phyloP scores from a whole-genome alignment of 2,113 vertebrate species.

The Centrocercus urophasianus region DNA sequence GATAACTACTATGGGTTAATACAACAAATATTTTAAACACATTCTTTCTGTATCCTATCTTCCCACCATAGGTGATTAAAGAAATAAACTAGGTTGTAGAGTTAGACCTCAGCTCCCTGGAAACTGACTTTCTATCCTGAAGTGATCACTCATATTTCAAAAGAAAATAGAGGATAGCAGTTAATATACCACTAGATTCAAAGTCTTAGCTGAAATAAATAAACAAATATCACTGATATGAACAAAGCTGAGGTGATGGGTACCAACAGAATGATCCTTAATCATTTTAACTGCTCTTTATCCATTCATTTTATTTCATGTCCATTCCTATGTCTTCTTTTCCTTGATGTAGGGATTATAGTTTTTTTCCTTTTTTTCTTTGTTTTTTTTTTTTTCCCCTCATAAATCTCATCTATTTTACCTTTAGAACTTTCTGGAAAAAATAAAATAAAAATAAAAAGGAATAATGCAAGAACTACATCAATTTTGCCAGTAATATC shows the following conservation, averaged over 20 bases:
- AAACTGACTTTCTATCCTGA: neutral
- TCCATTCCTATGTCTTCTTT: neutral
- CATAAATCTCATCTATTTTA: neutral
- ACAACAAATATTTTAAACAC: neutral
- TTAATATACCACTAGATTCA: neutral
- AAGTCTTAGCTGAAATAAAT: neutral
- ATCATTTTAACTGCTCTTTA: neutral
- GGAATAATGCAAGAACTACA: neutral
- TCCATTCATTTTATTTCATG: neutral
- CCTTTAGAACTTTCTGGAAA: neutral
- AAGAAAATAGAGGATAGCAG: neutral
- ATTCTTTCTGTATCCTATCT: neutral
- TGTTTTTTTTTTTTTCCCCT: neutral
- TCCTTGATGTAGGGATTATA: neutral
- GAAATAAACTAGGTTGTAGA: neutral
- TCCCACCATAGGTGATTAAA: neutral
- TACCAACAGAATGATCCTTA: neutral
- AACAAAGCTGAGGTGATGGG: neutral
- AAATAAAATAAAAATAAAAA: neutral
- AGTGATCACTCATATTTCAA: neutral
- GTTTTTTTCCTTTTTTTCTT: neutral
- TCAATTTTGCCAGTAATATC: neutral
- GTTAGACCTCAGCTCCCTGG: neutral
- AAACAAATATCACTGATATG: neutral
- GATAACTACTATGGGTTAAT: neutral